Percentiles rank a stretch among this genome's conserved stretches.
phyloP scores from a whole-genome alignment of 2,888 invertebrate genomes.

The Thyatira batis region DNA sequence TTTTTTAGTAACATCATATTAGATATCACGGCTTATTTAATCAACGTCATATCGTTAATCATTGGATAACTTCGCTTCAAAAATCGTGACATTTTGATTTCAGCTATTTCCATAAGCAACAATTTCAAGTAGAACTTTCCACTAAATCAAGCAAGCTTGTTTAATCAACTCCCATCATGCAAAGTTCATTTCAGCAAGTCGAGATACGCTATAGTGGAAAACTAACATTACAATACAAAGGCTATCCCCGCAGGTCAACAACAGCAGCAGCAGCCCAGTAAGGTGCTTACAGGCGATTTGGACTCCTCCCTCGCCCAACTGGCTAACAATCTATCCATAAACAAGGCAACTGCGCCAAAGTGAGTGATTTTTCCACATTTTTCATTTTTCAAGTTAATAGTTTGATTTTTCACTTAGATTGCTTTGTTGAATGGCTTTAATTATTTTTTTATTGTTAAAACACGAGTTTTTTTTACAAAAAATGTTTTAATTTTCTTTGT shows the following conservation, averaged over 20 bases:
- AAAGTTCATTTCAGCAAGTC: neutral
- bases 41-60: neutral
- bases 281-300: conserved; percentile 95
- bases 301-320: conserved; percentile 96
- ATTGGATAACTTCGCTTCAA: too few species aligned
- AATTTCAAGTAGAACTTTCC: too few species aligned
- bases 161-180: too few species aligned
- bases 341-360: conserved; percentile 88
- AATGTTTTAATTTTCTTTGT: too few species aligned
- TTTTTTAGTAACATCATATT: neutral
- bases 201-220: too few species aligned
- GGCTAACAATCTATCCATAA: conserved; percentile 95
- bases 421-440: neutral
- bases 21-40: neutral
- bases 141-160: too few species aligned
- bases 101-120: neutral
- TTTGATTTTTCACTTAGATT: neutral
- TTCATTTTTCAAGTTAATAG: neutral
- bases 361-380: conserved; percentile 74
- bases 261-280: conserved; percentile 78
- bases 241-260: conserved; percentile 57
- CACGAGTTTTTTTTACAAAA: neutral
- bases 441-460: conserved; percentile 18
- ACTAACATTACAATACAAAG: conserved; percentile 13
- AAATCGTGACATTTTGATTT: too few species aligned